Percentiles rank a stretch among this genome's conserved stretches.
These are phyloP conservation scores for Ictidomys tridecemlineatus DNA, from an alignment of 2,113 vertebrate genomes.

Conservation along the genomic window DNA sequence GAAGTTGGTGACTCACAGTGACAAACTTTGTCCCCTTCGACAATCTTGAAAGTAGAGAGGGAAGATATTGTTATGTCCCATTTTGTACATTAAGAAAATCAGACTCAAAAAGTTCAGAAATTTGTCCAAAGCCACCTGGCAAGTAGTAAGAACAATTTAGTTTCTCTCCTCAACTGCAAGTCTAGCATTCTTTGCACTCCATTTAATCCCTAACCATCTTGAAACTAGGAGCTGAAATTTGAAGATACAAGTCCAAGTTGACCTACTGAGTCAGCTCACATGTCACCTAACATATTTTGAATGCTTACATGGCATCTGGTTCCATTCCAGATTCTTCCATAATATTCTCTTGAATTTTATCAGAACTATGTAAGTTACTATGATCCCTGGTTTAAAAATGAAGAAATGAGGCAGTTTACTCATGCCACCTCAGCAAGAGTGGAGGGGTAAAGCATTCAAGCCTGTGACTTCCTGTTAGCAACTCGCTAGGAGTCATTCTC, in stretches of 20 bases:
- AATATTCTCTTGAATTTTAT: neutral
- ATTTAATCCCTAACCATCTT: neutral
- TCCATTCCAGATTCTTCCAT: conserved; percentile 18
- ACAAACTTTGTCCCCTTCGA: neutral
- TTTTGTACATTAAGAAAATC: conserved; percentile 20
- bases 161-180: neutral
- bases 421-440: neutral
- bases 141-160: neutral
- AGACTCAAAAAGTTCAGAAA: conserved; percentile 27
- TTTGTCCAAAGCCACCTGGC: neutral
- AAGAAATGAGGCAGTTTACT: neutral
- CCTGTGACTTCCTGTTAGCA: neutral
- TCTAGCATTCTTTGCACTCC: neutral
- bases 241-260: neutral
- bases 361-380: conserved; percentile 19
- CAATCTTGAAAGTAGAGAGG: neutral
- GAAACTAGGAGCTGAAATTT: conserved; percentile 44
- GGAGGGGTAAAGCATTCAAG: neutral
- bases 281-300: conserved; percentile 1
- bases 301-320: neutral
- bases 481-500: neutral
- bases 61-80: neutral
- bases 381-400: neutral
- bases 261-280: neutral
- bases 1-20: conserved; percentile 5